phyloP scores from a whole-genome alignment of 2,888 invertebrate genomes.

The Drosophila recens region DNA sequence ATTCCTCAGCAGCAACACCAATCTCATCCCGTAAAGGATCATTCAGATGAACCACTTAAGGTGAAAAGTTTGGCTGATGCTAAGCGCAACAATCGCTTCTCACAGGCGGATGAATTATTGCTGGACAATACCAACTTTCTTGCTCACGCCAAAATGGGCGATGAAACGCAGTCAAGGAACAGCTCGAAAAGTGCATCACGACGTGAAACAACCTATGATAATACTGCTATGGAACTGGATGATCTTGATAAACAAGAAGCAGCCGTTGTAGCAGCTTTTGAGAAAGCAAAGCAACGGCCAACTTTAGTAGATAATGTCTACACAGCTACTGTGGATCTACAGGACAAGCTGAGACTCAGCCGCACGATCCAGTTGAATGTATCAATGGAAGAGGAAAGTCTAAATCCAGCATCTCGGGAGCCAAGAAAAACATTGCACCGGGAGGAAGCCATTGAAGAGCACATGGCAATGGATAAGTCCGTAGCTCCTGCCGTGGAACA shows the following conservation, averaged over 20 bases:
- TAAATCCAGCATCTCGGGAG: not conserved
- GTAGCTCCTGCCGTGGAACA: not conserved
- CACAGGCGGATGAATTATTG: conserved; percentile 71
- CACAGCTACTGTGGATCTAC: not conserved
- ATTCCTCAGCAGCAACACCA: conserved; percentile 10
- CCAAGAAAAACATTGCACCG: conserved; percentile 22
- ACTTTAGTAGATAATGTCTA: not conserved
- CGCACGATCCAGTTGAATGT: conserved; percentile 31
- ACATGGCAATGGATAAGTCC: not conserved
- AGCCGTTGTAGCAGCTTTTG: conserved; percentile 31
- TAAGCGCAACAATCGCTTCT: conserved; percentile 54
- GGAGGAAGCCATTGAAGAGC: conserved; percentile 21
- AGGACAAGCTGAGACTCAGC: not conserved
- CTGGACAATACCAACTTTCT: conserved; percentile 76
- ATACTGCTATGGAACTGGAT: conserved; percentile 57
- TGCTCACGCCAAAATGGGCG: conserved; percentile 67
- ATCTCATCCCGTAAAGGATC: not conserved
- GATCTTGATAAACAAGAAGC: conserved; percentile 44
- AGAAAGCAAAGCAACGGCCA: conserved; percentile 13
- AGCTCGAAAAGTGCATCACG: conserved; percentile 57
- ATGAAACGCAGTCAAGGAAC: conserved; percentile 70
- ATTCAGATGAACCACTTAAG: conserved; percentile 1
- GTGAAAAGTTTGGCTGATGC: not conserved
- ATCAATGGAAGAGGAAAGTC: conserved; percentile 17
- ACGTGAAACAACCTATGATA: conserved; percentile 56